These are phyloP conservation scores for Saccostrea glomerata DNA, from an alignment of 1,140 invertebrate species.

Conservation along the genomic window DNA sequence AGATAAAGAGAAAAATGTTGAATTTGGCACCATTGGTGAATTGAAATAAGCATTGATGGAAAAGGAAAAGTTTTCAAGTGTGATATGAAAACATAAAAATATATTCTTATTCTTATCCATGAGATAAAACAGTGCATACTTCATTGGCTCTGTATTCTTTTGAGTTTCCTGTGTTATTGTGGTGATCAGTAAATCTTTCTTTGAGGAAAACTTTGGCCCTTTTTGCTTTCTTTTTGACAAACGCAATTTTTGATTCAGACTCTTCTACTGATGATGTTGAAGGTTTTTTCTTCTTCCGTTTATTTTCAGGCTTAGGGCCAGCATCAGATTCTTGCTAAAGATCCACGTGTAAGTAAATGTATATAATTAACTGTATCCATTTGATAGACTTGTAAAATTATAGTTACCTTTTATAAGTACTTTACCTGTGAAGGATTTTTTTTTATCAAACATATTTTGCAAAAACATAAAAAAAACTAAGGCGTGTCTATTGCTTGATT, in stretches of 20 bases:
- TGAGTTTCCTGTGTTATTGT: background rate
- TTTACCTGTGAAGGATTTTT: background rate
- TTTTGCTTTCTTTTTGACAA: conserved; percentile 24
- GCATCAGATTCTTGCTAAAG: background rate
- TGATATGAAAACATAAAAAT: too few species aligned
- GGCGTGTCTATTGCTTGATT: too few species aligned
- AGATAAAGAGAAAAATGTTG: too few species aligned
- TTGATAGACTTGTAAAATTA: background rate
- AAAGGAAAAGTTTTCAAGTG: too few species aligned
- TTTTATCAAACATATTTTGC: background rate
- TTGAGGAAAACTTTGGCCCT: conserved; percentile 1
- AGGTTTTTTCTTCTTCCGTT: background rate
- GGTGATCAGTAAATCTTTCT: background rate
- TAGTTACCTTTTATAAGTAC: background rate
- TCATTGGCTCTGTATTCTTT: background rate
- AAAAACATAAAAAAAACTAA: too few species aligned
- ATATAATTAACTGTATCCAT: background rate
- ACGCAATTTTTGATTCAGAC: conserved; percentile 11
- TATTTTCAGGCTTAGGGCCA: background rate
- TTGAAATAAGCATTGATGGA: too few species aligned
- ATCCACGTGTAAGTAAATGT: background rate
- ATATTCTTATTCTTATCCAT: too few species aligned
- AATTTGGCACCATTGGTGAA: too few species aligned
- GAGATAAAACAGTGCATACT: background rate
- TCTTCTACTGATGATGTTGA: background rate